phyloP scores from a whole-genome alignment of 1,140 invertebrate genomes.

The Vollenhovia emeryi region DNA sequence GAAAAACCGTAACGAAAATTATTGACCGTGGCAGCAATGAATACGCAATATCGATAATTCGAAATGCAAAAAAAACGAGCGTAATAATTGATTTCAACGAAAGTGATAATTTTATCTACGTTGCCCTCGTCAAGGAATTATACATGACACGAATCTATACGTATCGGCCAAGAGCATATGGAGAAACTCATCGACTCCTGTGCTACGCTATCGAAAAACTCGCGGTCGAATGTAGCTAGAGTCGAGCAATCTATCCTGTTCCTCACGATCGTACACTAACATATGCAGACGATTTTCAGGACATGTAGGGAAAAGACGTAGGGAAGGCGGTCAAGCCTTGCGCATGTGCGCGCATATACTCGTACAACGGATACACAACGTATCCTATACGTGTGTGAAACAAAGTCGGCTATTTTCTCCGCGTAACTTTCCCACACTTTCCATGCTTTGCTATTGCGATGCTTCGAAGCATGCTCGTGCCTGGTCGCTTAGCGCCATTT shows the following conservation, averaged over 20 bases:
- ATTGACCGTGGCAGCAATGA: neutral
- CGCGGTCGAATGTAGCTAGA: constrained; percentile 7
- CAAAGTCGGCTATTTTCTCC: constrained; percentile 82
- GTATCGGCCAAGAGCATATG: neutral
- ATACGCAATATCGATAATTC: no score
- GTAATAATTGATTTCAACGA: neutral
- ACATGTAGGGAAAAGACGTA: neutral
- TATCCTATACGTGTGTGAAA: constrained; percentile 64
- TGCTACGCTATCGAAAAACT: neutral
- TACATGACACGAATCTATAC: neutral
- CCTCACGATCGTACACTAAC: neutral
- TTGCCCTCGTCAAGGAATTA: constrained; percentile 1
- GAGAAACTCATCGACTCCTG: constrained; percentile 12
- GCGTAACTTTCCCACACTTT: constrained; percentile 84
- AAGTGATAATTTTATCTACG: neutral
- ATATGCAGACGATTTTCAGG: neutral
- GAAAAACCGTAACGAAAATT: neutral
- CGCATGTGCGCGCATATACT: neutral
- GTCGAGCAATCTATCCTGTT: constrained; percentile 29
- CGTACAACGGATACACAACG: no score
- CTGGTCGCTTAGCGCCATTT: constrained; percentile 35
- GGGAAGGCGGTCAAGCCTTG: neutral
- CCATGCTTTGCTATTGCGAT: constrained; percentile 70
- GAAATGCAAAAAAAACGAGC: neutral
- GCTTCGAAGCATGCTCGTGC: constrained; percentile 12